Percentiles rank a stretch among this genome's conserved stretches.
Conservation (phyloP, 1,140 invertebrate genomes). For the Hypothenemus hampei region DNA sequence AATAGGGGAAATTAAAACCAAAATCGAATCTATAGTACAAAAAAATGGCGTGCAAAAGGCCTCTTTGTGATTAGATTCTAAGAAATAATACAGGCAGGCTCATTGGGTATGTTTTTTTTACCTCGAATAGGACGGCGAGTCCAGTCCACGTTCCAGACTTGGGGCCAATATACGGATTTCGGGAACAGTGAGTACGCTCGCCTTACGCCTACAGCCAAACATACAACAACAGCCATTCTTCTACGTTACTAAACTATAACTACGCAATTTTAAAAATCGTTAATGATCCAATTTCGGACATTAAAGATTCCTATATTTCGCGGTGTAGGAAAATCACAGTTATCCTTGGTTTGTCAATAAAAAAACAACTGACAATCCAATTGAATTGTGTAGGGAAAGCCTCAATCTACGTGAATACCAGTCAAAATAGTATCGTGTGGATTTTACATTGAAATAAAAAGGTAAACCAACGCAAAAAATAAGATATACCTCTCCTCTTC, state of each 20-base stretch:
- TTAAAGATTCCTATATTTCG: slow-evolving; percentile 3
- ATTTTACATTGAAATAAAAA: not conserved
- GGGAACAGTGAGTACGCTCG: slow-evolving; percentile 63
- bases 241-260: slow-evolving; percentile 30
- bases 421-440: not conserved
- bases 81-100: slow-evolving; percentile 3
- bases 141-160: slow-evolving; percentile 68
- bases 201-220: slow-evolving; percentile 59
- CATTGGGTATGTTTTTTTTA: slow-evolving; percentile 31
- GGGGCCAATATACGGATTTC: slow-evolving; percentile 73
- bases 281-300: not conserved
- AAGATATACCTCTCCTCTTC: slow-evolving; percentile 37
- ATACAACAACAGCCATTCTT: slow-evolving; percentile 45
- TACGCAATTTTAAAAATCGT: slow-evolving; percentile 18
- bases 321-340: not conserved
- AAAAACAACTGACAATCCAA: not conserved
- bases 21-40: not conserved
- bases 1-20: not conserved
- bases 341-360: not conserved
- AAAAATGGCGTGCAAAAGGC: slow-evolving; percentile 21
- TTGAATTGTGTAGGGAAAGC: too few relatives aligned
- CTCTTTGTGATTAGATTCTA: too few relatives aligned
- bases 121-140: slow-evolving; percentile 45
- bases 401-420: not conserved
- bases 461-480: not conserved